phyloP scores from a whole-genome alignment of 2,888 invertebrate genomes.

The Drosophila parthenogenetica region DNA sequence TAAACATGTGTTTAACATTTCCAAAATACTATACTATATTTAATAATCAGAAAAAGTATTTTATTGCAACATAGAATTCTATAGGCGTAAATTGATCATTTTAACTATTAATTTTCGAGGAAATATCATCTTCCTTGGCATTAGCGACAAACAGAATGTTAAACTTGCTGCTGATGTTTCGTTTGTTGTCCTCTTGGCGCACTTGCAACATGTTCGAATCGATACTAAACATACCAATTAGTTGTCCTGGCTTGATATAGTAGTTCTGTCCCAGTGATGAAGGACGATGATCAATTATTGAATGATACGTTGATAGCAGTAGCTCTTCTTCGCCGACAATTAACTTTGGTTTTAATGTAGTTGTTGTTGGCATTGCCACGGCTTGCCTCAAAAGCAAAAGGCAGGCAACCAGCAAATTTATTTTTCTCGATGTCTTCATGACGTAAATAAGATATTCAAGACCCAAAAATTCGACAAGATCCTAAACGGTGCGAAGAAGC shows the following conservation, averaged over 20 bases:
- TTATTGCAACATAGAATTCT: conserved; percentile 10
- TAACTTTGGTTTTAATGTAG: conserved; percentile 39
- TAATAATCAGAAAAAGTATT: background rate
- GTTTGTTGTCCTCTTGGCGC: conserved; percentile 46
- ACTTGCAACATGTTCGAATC: conserved; percentile 64
- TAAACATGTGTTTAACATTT: too few species aligned
- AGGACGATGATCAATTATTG: conserved; percentile 77
- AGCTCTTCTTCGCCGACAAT: conserved; percentile 31
- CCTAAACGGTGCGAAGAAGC: conserved; percentile 10
- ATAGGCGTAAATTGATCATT: background rate
- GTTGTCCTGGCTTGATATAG: conserved; percentile 80
- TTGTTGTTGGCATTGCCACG: conserved; percentile 4
- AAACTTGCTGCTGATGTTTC: conserved; percentile 66
- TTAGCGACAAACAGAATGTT: conserved; percentile 76
- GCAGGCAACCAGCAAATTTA: conserved; percentile 21
- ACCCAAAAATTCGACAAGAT: background rate
- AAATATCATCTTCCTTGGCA: conserved; percentile 26
- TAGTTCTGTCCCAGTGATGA: conserved; percentile 70
- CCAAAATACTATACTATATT: too few species aligned
- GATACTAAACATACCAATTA: conserved; percentile 63
- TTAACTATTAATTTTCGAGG: conserved; percentile 16
- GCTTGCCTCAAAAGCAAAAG: conserved; percentile 20
- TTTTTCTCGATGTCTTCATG: conserved; percentile 37
- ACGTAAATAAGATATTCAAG: conserved; percentile 10
- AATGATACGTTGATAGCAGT: conserved; percentile 61